phyloP scores from a whole-genome alignment of 2,113 vertebrate genomes.

The Marmota flaviventris region DNA sequence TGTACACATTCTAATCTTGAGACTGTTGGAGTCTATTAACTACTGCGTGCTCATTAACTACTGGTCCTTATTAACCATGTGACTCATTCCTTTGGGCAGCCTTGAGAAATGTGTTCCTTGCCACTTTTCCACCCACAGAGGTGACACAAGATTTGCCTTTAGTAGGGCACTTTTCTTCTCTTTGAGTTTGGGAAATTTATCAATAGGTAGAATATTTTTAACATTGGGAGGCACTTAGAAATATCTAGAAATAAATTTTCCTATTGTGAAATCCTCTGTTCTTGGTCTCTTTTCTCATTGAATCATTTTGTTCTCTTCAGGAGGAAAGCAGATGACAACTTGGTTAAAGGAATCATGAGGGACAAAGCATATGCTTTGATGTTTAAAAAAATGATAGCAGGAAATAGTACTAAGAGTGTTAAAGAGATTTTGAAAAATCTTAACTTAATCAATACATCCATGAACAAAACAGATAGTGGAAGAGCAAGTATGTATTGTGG shows the following conservation, averaged over 20 bases:
- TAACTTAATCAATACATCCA: not conserved
- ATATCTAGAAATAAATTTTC: constrained; percentile 23
- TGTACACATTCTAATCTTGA: not conserved
- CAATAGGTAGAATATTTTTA: not conserved
- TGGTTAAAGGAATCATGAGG: not conserved
- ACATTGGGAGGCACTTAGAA: not conserved
- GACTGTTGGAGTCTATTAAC: not conserved
- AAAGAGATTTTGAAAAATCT: not conserved
- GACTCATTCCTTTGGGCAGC: not conserved
- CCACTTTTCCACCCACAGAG: not conserved
- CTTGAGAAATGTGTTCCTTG: not conserved
- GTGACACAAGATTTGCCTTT: not conserved
- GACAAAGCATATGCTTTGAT: not conserved
- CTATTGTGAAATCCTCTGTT: not conserved
- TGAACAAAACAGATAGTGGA: not conserved
- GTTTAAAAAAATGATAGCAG: not conserved
- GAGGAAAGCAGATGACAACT: not conserved
- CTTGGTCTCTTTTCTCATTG: not conserved
- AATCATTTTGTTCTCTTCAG: not conserved
- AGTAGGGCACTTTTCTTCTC: not conserved
- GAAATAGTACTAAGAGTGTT: not conserved
- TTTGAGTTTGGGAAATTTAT: not conserved
- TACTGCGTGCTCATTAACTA: not conserved
- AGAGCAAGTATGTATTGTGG: not conserved
- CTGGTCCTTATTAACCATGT: not conserved